These are phyloP conservation scores for Drosophila repleta DNA, from an alignment of 1,140 invertebrate genomes.

Conservation along the genomic window DNA sequence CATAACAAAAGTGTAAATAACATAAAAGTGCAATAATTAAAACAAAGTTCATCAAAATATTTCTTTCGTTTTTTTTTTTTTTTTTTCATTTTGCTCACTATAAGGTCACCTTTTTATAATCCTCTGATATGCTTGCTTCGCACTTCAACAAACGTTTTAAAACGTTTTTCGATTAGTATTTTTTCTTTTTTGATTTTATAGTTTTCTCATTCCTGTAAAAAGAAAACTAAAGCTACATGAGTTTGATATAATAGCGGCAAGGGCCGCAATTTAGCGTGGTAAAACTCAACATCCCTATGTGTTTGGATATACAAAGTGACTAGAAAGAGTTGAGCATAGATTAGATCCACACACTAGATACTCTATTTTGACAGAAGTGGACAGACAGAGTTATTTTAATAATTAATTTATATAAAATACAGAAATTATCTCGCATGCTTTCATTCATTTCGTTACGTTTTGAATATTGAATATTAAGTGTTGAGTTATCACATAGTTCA, in stretches of 20 bases:
- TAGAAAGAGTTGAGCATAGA: too few relatives aligned
- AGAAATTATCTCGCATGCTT: background rate
- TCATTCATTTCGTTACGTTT: slow-evolving; percentile 5
- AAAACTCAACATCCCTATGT: slow-evolving; percentile 46
- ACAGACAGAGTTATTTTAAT: too few relatives aligned
- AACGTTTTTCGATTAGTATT: slow-evolving; percentile 58
- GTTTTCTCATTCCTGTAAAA: slow-evolving; percentile 72
- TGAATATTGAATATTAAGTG: slow-evolving; percentile 8
- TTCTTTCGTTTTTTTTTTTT: slow-evolving; percentile 41
- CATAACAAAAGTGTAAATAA: slow-evolving; percentile 77
- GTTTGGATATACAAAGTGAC: background rate
- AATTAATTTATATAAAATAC: too few relatives aligned
- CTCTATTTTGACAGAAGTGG: background rate
- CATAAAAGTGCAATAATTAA: slow-evolving; percentile 76
- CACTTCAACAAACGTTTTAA: slow-evolving; percentile 51
- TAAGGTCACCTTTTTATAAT: slow-evolving; percentile 68
- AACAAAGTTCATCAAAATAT: slow-evolving; percentile 63
- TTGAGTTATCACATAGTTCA: slow-evolving; percentile 35
- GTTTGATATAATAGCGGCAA: slow-evolving; percentile 64
- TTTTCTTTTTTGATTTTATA: slow-evolving; percentile 12
- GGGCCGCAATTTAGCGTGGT: slow-evolving; percentile 46
- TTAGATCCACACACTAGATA: too few relatives aligned
- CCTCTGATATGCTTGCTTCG: slow-evolving; percentile 66
- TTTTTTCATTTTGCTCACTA: slow-evolving; percentile 47
- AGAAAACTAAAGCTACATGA: slow-evolving; percentile 74